A percentile compares a stretch with the other conserved stretches of the same genome.
Conservation (phyloP, 2,888 invertebrate species). For the Troglohyphantes excavatus region DNA sequence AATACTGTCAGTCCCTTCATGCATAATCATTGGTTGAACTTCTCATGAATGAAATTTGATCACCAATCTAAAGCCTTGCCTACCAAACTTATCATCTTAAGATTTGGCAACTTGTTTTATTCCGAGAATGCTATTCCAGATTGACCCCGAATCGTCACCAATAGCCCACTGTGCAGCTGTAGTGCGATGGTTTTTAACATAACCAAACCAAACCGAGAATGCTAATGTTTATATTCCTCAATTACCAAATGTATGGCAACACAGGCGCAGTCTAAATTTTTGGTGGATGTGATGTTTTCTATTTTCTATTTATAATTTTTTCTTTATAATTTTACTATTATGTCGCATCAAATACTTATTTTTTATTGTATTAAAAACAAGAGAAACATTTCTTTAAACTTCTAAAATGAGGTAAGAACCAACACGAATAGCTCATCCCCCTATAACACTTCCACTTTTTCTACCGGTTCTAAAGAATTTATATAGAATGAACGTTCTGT, state of each 20-base stretch:
- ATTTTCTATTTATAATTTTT: constrained; percentile 4
- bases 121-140: no score
- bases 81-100: no score
- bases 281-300: background rate
- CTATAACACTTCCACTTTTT: background rate
- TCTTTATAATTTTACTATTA: background rate
- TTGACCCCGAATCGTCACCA: no score
- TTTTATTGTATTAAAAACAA: background rate
- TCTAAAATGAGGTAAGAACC: background rate
- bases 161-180: no score
- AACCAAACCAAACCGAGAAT: no score
- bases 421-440: background rate
- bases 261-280: background rate
- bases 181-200: no score
- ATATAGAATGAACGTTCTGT: background rate
- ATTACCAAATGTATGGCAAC: background rate
- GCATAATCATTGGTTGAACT: no score
- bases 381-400: background rate
- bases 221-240: background rate
- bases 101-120: no score
- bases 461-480: background rate
- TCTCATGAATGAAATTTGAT: no score
- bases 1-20: no score
- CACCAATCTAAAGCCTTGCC: no score
- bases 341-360: background rate